Evolutionary conservation across 2,888 invertebrate genomes (phyloP), one percentile per base, ranked within the genome.

Genomic region (Brenthis ino): DNA sequence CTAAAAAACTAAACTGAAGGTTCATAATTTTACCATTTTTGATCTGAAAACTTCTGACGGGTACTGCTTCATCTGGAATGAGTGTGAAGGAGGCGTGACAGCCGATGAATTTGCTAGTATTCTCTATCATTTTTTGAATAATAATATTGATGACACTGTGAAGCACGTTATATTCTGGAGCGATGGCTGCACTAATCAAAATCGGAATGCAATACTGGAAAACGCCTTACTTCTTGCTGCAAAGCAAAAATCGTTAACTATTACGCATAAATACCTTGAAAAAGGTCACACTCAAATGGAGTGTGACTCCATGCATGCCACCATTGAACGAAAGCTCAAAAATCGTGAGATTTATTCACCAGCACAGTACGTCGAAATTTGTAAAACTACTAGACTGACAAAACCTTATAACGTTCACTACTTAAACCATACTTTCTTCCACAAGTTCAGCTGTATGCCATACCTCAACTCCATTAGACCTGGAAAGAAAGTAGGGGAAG

Each of bases 251-350:
- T 1, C 50, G 37, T 16, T 47, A 43, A 58, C 47, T 20, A 58
- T 58, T 58, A 58, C 58, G 20, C 58, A 47, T n/a, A 58, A 58
- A 43, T 58, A 58, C 20, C 58, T 58, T 4, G 58, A 58, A 47
- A 58, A 47, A 24, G 47, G 58, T 58, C 58, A 58, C 58, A 58
- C 58, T 58, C 58, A 58, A 58, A 58, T 58, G 58, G 57, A 58
- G 47, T 37, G 37, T 47, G 58, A 58, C 16, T 58, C 58, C 47
- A 43, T 47, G 13, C 58, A 58, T 20, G 37, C 24, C 16, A 43
- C 47, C 2, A 43, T 58, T 13, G 47, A 58, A 24, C 8, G 48
- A 47, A 47, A 58, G 47, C 47, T 58, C 6, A 43, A 47, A 58
- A 47, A 58, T 47, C 3, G n/a, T n/a, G 47, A 58, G 43, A 57